Evolutionary conservation across 92 coral and sea anemone species (phyloP).

Genomic region (Umimayanthus chanpuru): DNA sequence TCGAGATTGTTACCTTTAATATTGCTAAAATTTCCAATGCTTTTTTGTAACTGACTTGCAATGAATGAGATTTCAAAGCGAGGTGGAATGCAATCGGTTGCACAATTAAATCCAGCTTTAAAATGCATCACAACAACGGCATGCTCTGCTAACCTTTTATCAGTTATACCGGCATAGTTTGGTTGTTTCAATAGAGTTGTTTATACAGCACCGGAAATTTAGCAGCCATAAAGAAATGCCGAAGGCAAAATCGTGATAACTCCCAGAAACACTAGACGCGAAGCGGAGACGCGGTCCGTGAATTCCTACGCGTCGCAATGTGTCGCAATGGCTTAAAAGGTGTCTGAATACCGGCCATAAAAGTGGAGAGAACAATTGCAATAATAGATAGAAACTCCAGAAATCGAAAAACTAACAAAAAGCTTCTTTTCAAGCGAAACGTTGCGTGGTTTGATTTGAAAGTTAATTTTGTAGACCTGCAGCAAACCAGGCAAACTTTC

Average conservation of each 20-base stretch:
- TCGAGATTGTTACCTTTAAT: too few species aligned
- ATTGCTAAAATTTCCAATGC: not conserved
- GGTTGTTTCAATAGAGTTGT: conserved; percentile 36
- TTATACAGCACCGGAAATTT: conserved; percentile 23
- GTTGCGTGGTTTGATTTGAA: not conserved
- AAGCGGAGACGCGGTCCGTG: not conserved
- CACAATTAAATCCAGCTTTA: not conserved
- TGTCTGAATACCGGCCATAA: not conserved
- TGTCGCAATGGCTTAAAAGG: not conserved
- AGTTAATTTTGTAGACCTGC: not conserved
- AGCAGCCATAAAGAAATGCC: conserved; percentile 36
- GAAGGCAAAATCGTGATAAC: conserved; percentile 1
- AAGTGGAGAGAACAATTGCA: not conserved
- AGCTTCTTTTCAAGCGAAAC: not conserved
- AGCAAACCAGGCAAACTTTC: not conserved
- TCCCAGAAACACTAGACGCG: not conserved
- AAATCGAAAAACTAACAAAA: not conserved
- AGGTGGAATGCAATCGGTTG: not conserved
- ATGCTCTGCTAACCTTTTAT: conserved; percentile 25
- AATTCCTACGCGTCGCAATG: not conserved
- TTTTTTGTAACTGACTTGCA: not conserved
- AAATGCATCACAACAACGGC: conserved; percentile 32
- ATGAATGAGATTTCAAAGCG: not conserved
- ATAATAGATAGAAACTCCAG: not conserved
- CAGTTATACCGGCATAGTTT: conserved; percentile 13